Percentiles rank a stretch among this genome's conserved stretches.
These are phyloP conservation scores for Phorcus lineatus DNA, from an alignment of 2,888 invertebrate species.

Conservation along the genomic window DNA sequence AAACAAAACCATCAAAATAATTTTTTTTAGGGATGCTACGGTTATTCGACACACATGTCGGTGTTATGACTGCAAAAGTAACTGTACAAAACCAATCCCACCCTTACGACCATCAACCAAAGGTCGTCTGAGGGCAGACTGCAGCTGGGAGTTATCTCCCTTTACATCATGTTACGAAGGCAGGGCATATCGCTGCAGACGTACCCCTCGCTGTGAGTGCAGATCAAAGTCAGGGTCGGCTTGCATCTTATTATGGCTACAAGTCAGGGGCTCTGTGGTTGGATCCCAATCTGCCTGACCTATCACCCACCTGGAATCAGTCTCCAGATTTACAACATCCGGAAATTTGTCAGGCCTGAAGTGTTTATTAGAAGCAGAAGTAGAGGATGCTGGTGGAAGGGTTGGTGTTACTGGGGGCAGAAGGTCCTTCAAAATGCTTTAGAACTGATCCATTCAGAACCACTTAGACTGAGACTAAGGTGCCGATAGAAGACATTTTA, in stretches of 20 bases:
- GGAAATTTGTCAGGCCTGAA: slow-evolving; percentile 10
- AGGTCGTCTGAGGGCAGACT: slow-evolving; percentile 3
- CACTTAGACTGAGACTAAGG: no score
- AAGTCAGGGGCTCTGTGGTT: background rate
- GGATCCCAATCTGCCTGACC: background rate
- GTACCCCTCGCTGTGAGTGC: background rate
- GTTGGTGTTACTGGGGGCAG: no score
- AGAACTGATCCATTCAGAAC: no score
- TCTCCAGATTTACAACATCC: slow-evolving; percentile 14
- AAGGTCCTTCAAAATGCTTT: no score
- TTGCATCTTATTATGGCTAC: slow-evolving; percentile 12
- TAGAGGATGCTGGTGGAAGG: background rate
- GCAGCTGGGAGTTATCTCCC: slow-evolving; percentile 23
- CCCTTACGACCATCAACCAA: background rate
- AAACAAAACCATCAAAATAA: no score
- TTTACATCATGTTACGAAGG: slow-evolving; percentile 11
- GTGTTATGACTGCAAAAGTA: no score
- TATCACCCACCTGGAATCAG: background rate
- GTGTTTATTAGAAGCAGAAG: slow-evolving; percentile 11
- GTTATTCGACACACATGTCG: no score
- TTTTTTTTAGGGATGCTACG: no score
- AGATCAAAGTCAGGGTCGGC: slow-evolving; percentile 18
- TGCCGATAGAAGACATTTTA: no score
- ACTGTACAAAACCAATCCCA: background rate
- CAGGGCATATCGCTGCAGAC: slow-evolving; percentile 5